Evolutionary conservation across 1,140 invertebrate genomes (phyloP).

Genomic region (Rhopalosiphum maidis): DNA sequence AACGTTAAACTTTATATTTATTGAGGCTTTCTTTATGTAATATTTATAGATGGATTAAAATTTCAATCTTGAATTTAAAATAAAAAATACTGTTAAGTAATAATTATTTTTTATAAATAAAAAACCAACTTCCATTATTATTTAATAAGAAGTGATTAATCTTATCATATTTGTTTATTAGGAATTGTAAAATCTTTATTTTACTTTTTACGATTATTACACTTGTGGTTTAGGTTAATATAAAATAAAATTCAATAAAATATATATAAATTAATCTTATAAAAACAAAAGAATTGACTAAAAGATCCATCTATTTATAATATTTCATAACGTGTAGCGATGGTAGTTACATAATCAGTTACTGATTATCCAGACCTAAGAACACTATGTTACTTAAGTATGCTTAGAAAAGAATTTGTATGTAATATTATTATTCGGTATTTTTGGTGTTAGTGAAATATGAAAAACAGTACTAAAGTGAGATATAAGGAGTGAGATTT

Average conservation of each 20-base stretch:
- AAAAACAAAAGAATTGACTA: no score
- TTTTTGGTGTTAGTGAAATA: neutral
- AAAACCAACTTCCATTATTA: neutral
- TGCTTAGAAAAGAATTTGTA: neutral
- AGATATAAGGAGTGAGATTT: no score
- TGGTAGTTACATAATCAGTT: neutral
- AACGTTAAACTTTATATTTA: neutral
- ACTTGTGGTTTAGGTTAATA: neutral
- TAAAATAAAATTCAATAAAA: neutral
- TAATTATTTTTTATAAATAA: neutral
- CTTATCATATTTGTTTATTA: neutral
- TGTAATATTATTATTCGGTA: neutral
- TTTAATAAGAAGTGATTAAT: neutral
- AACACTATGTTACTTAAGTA: neutral
- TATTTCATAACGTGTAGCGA: neutral
- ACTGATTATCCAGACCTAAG: no score
- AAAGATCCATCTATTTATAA: neutral
- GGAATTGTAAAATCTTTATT: neutral
- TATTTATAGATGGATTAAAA: neutral
- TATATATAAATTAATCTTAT: neutral
- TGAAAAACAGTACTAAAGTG: no score
- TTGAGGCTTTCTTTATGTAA: neutral
- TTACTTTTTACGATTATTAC: neutral
- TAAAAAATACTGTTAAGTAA: no score
- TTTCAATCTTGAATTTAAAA: neutral